Percentiles rank a stretch among this genome's conserved stretches.
Evolutionary conservation across 2,888 invertebrate genomes (phyloP).

Genomic region (Drosophila emarginata): DNA sequence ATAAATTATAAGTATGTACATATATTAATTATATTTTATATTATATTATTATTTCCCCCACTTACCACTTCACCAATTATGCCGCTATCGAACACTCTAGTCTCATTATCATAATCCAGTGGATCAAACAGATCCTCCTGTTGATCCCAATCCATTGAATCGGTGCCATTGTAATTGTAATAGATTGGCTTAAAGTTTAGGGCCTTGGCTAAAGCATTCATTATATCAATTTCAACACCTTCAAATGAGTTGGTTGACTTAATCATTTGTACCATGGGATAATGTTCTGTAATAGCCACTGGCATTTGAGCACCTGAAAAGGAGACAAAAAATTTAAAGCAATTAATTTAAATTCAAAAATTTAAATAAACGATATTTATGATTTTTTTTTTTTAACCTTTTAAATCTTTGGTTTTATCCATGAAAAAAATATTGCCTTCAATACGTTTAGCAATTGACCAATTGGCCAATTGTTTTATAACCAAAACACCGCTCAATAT

Average conservation of each 20-base stretch:
- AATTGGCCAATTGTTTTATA: constrained; percentile 86
- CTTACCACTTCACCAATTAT: constrained; percentile 88
- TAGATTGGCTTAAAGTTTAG: constrained; percentile 89
- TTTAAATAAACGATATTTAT: not conserved
- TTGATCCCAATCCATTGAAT: constrained; percentile 83
- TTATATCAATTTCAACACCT: constrained; percentile 80
- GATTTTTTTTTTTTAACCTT: constrained; percentile 58
- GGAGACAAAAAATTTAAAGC: not conserved
- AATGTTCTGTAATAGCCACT: constrained; percentile 73
- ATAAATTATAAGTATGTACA: too few relatives aligned
- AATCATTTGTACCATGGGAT: constrained; percentile 77
- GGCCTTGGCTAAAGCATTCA: constrained; percentile 85
- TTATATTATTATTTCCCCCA: too few relatives aligned
- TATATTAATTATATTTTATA: too few relatives aligned
- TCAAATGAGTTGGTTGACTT: constrained; percentile 45
- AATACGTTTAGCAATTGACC: constrained; percentile 85
- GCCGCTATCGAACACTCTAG: constrained; percentile 84
- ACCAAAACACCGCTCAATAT: constrained; percentile 84
- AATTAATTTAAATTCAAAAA: not conserved
- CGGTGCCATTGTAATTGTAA: constrained; percentile 86
- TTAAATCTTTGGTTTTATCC: constrained; percentile 80
- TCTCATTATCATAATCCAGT: constrained; percentile 84
- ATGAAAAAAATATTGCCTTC: constrained; percentile 72
- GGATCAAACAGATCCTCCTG: constrained; percentile 59
- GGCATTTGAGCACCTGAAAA: constrained; percentile 70